Evolutionary conservation across 2,113 vertebrate species (phyloP).

Genomic region (Dinomys branickii): DNA sequence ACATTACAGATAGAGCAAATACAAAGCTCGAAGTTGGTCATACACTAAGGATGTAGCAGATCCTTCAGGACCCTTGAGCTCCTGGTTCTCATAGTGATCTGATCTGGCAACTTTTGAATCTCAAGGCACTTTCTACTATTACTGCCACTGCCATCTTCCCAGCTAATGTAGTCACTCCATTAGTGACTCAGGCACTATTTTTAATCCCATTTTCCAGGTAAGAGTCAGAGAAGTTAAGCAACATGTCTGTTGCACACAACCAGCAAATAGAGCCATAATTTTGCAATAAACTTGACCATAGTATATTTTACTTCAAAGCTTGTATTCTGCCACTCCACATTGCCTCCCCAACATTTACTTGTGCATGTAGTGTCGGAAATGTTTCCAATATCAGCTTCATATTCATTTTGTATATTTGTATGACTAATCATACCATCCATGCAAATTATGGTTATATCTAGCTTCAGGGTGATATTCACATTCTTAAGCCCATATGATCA

Average conservation of each 20-base stretch:
- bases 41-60: constrained; percentile 94
- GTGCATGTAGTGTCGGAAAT: not conserved
- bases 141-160: constrained; percentile 95
- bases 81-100: constrained; percentile 91
- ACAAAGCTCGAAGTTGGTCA: constrained; percentile 92
- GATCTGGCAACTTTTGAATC: constrained; percentile 92
- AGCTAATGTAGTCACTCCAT: not conserved
- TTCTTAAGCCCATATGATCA: not conserved
- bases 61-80: constrained; percentile 94
- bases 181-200: not conserved
- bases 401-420: not conserved
- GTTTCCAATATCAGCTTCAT: not conserved
- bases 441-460: not conserved
- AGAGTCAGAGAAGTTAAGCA: not conserved
- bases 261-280: not conserved
- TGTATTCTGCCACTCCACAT: not conserved
- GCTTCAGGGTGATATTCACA: not conserved
- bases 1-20: constrained; percentile 95
- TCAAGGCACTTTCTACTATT: constrained; percentile 88
- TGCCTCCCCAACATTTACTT: not conserved
- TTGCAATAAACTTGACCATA: not conserved
- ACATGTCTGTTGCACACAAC: not conserved
- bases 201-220: not conserved
- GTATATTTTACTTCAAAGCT: not conserved
- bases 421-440: not conserved